These are phyloP conservation scores for Bradynema listronoti DNA, from an alignment of 1,140 invertebrate genomes.

Conservation along the genomic window DNA sequence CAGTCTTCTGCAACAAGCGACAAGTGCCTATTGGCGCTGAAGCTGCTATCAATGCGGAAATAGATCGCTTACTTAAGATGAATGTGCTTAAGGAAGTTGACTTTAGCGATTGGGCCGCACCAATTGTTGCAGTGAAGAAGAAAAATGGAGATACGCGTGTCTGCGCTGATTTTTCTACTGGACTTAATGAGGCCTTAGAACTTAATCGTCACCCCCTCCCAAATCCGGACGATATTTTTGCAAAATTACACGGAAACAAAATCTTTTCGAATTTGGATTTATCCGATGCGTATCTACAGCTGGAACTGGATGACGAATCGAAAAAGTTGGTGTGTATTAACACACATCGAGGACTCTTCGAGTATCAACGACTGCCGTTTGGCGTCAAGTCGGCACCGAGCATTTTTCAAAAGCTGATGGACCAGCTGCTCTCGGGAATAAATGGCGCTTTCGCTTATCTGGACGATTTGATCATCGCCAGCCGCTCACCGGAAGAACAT, in stretches of 20 bases:
- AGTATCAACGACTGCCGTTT: slow-evolving; percentile 59
- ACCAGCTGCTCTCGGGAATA: slow-evolving; percentile 50
- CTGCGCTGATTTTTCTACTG: slow-evolving; percentile 53
- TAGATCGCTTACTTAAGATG: too few relatives aligned
- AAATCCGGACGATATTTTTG: slow-evolving; percentile 28
- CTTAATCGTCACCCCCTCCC: slow-evolving; percentile 36
- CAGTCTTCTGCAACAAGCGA: too few relatives aligned
- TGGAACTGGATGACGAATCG: slow-evolving; percentile 24
- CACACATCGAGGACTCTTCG: slow-evolving; percentile 43
- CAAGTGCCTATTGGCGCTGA: too few relatives aligned
- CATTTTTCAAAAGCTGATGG: slow-evolving; percentile 50
- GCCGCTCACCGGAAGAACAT: too few relatives aligned
- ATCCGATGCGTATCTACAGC: slow-evolving; percentile 40
- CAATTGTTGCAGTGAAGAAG: slow-evolving; percentile 59
- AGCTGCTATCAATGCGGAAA: too few relatives aligned
- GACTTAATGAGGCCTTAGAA: slow-evolving; percentile 34
- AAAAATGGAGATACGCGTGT: slow-evolving; percentile 54
- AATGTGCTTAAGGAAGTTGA: too few relatives aligned
- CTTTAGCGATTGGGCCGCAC: slow-evolving; percentile 59
- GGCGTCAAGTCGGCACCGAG: slow-evolving; percentile 61
- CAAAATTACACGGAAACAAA: slow-evolving; percentile 23
- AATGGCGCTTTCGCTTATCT: slow-evolving; percentile 35
- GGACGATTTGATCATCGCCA: slow-evolving; percentile 34
- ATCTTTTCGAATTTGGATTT: slow-evolving; percentile 36
- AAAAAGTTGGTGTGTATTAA: slow-evolving; percentile 21